Percentiles rank a stretch among this genome's conserved stretches.
These are phyloP conservation scores for Acleris emargana DNA, from an alignment of 2,888 invertebrate species.

Conservation along the genomic window DNA sequence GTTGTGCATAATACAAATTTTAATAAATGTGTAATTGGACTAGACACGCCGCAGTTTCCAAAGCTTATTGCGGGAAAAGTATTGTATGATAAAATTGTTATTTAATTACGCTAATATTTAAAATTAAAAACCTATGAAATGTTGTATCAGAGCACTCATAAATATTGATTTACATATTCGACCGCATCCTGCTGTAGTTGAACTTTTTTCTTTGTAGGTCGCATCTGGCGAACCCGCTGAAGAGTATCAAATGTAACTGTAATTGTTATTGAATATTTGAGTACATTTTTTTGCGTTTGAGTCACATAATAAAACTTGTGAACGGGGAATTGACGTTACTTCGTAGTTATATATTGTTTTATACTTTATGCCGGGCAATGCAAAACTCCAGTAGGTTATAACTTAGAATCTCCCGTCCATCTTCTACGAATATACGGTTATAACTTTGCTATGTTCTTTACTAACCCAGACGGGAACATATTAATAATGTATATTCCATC, in stretches of 20 bases:
- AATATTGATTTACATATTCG: conserved; percentile 19
- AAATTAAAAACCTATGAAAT: conserved; percentile 2
- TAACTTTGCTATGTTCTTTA: too few relatives aligned
- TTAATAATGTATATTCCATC: too few relatives aligned
- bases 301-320: conserved; percentile 5
- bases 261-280: conserved; percentile 2
- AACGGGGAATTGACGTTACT: conserved; percentile 24
- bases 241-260: background rate
- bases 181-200: conserved; percentile 5
- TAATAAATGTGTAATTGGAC: background rate
- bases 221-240: background rate
- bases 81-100: conserved; percentile 20
- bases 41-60: conserved; percentile 7
- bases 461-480: too few relatives aligned
- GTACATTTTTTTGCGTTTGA: conserved; percentile 1
- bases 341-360: background rate
- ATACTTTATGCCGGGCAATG: conserved; percentile 1
- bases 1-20: background rate
- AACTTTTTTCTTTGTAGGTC: background rate
- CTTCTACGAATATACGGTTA: conserved; percentile 1
- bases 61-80: conserved; percentile 12
- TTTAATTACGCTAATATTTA: conserved; percentile 21
- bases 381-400: background rate
- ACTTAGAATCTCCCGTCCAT: conserved; percentile 20
- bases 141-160: conserved; percentile 21